These are phyloP conservation scores for Saturnia japonica DNA, from an alignment of 2,888 invertebrate species.

Conservation along the genomic window DNA sequence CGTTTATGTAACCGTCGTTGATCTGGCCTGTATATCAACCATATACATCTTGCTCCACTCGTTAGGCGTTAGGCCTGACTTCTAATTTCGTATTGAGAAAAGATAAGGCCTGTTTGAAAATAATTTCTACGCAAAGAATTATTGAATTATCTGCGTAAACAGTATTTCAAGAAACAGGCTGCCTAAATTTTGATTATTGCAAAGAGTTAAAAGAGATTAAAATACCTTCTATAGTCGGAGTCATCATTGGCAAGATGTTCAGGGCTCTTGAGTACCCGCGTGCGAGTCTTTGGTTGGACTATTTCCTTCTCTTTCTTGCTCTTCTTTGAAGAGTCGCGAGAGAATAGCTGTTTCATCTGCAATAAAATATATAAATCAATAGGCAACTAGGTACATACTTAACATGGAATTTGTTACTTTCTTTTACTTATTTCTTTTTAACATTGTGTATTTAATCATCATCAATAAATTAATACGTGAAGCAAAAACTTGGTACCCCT, in stretches of 20 bases:
- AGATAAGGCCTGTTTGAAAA: no score
- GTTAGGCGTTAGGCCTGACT: not conserved
- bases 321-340: slow-evolving; percentile 86
- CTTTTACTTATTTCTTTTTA: not conserved
- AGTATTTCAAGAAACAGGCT: not conserved
- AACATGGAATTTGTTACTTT: not conserved
- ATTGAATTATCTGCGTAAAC: not conserved
- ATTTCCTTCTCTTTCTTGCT: slow-evolving; percentile 84
- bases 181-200: not conserved
- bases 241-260: slow-evolving; percentile 77
- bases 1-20: not conserved
- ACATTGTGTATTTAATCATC: no score
- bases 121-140: not conserved
- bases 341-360: slow-evolving; percentile 88
- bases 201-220: not conserved
- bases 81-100: not conserved
- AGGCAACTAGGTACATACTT: not conserved
- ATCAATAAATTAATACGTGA: no score
- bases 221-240: slow-evolving; percentile 72
- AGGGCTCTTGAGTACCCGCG: slow-evolving; percentile 80
- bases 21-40: not conserved
- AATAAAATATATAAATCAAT: slow-evolving; percentile 15
- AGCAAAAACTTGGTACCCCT: no score
- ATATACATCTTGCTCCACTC: not conserved
- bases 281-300: slow-evolving; percentile 78